Evolutionary conservation across 1,140 invertebrate species (phyloP), one percentile per base, ranked within the genome.

Genomic region (Hyles euphorbiae): DNA sequence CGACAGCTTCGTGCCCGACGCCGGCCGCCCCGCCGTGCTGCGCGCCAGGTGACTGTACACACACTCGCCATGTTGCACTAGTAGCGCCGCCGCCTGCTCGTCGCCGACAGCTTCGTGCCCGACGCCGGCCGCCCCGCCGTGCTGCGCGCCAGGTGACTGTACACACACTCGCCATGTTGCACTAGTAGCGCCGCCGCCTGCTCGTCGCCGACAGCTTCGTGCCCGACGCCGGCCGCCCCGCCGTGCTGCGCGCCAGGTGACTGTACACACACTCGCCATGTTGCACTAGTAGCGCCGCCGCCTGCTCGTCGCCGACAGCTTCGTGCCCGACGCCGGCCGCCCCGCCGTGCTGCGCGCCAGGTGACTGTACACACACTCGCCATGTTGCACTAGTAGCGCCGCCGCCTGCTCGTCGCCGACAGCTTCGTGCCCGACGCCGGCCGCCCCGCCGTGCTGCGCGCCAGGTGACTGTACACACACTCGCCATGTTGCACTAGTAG

Each of bases 81-180:
- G 71, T 83, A 97, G 50, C 95, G 96, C 68, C 90, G 95, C n/a
- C 93, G 94, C 60, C 93, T 96, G 75, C 90, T 98, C 7, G 95
- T 99, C 47, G 98, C 99, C 59, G 98, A 99, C 74, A 98, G 98
- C 87, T 99, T 99, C 84, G 97, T 99, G 75, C 98, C 98, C 8
- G 91, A 93, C 3, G 96, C 97, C 72, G 96, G 98, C 51, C 95
- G 96, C 70, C 93, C 94, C 50, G 94, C 95, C 70, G 93, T 99
- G n/a, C 90, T 94, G 68, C 92, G 93, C 71, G 94, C 93, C 70
- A 90, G 93, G n/a, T n/a, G n/a, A n/a, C n/a, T n/a, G n/a, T n/a
- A n/a, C n/a, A n/a, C n/a, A n/a, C n/a, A n/a, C n/a, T n/a, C n/a
- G n/a, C n/a, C n/a, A n/a, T n/a, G n/a, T n/a, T n/a, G n/a, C n/a